These are phyloP conservation scores for Synergus gifuensis DNA, from an alignment of 2,888 invertebrate genomes.

Conservation along the genomic window DNA sequence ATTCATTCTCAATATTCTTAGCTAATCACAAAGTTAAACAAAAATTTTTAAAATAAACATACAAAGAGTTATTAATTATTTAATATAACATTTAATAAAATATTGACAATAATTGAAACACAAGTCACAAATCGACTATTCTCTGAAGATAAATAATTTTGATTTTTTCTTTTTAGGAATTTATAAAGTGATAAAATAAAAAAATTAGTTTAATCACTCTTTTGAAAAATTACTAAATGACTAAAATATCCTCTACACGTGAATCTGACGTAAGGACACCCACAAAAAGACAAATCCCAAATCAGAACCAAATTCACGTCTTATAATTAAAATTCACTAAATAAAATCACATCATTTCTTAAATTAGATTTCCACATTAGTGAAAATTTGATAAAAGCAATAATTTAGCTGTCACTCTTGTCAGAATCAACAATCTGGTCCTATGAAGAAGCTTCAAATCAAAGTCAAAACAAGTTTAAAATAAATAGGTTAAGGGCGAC, in stretches of 20 bases:
- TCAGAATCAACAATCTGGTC: slow-evolving; percentile 18
- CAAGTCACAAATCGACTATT: background rate
- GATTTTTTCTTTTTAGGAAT: background rate
- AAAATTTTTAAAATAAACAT: too few relatives aligned
- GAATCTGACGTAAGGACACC: slow-evolving; percentile 8
- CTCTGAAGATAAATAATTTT: background rate
- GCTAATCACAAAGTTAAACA: too few relatives aligned
- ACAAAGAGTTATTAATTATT: background rate
- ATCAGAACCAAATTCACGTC: background rate
- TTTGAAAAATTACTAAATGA: background rate
- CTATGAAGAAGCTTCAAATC: background rate
- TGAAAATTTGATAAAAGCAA: background rate
- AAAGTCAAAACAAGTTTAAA: background rate
- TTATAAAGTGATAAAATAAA: background rate
- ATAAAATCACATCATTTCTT: background rate
- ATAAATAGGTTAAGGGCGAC: background rate
- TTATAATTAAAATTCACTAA: background rate
- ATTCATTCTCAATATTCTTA: too few relatives aligned
- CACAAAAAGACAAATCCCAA: background rate
- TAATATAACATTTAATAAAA: background rate
- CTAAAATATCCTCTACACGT: background rate
- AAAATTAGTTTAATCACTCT: background rate
- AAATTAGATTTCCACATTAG: background rate
- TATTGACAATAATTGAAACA: background rate
- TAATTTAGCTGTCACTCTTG: background rate